Conservation (phyloP, 1,140 invertebrate species). For the Formica exsecta region DNA sequence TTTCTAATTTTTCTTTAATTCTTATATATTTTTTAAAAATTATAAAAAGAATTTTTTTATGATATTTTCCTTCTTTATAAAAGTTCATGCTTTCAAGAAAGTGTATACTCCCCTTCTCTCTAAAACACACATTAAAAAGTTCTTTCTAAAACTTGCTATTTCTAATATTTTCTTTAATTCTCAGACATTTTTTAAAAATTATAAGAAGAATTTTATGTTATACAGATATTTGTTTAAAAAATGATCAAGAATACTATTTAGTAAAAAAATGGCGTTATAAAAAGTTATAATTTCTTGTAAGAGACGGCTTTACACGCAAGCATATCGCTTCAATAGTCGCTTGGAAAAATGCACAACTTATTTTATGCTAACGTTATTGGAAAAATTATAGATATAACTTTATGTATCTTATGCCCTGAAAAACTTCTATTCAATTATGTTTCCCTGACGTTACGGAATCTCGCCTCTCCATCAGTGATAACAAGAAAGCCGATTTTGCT, state of each 20-base stretch:
- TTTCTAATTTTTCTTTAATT: neutral
- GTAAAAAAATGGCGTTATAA: neutral
- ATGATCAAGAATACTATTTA: neutral
- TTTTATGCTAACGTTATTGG: neutral
- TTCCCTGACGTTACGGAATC: slow-evolving; percentile 33
- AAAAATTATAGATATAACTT: slow-evolving; percentile 12
- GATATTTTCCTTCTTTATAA: neutral
- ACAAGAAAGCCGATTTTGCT: slow-evolving; percentile 48
- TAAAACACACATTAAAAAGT: too few relatives aligned
- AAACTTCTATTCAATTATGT: slow-evolving; percentile 34
- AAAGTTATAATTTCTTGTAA: neutral
- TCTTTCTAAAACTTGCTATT: neutral
- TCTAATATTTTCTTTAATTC: neutral
- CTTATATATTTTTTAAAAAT: neutral
- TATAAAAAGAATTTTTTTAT: neutral
- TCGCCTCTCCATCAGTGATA: slow-evolving; percentile 33
- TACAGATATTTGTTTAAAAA: neutral
- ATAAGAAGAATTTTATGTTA: neutral
- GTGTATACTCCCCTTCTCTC: too few relatives aligned
- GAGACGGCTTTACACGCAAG: neutral
- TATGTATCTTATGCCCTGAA: neutral
- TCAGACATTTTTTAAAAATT: neutral
- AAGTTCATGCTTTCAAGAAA: too few relatives aligned
- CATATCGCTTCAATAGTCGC: neutral
- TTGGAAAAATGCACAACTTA: slow-evolving; percentile 4